phyloP scores from a whole-genome alignment of 2,113 vertebrate species.

The Rhinolophus ferrumequinum region DNA sequence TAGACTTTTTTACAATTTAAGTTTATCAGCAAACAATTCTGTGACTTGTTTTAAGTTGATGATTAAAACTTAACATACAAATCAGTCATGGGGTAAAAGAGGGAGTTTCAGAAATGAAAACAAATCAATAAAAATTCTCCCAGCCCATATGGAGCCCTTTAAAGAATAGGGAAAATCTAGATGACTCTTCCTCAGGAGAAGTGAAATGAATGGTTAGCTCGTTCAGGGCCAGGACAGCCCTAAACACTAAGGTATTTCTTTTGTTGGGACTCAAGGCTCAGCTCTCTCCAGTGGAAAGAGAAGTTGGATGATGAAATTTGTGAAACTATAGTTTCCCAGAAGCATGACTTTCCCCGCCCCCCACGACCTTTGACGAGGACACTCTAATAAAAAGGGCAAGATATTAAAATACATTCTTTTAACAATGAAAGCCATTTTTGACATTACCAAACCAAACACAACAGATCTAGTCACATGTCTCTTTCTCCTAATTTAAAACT shows the following conservation, averaged over 20 bases:
- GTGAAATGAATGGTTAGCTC: not conserved
- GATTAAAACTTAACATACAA: constrained; percentile 31
- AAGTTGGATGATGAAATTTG: not conserved
- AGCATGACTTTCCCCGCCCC: not conserved
- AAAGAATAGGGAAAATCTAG: not conserved
- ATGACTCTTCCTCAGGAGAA: not conserved
- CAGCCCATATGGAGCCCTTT: not conserved
- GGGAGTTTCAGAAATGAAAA: constrained; percentile 22
- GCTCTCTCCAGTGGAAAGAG: not conserved
- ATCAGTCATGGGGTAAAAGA: not conserved
- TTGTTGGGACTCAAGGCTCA: not conserved
- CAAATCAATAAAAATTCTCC: not conserved
- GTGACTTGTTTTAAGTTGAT: constrained; percentile 39
- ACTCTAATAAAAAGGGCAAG: not conserved
- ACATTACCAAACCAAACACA: not conserved
- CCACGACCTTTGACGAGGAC: constrained; percentile 4
- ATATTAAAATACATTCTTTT: not conserved
- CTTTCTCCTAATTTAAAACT: not conserved
- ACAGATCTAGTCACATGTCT: not conserved
- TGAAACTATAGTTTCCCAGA: not conserved
- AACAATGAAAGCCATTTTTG: constrained; percentile 1
- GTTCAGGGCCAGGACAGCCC: not conserved
- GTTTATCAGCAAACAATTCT: constrained; percentile 6
- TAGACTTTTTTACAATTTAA: constrained; percentile 1
- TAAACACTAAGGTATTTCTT: not conserved